Percentiles rank a stretch among this genome's conserved stretches.
Conservation (phyloP, 2,797 vertebrate genomes). For the Morelia viridis region DNA sequence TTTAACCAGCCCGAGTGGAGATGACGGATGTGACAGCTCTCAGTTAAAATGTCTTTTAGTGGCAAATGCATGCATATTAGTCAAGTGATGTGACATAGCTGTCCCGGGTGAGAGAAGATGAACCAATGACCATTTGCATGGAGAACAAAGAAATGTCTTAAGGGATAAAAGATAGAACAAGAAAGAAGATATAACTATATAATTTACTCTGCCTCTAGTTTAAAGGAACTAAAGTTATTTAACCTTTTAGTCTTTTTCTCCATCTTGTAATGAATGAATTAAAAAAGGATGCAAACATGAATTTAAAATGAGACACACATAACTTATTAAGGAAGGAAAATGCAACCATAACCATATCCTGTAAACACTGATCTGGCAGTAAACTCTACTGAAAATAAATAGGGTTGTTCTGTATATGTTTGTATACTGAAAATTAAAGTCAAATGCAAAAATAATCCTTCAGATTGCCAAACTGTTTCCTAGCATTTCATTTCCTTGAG, state of each 20-base stretch:
- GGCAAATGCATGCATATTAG: constrained; percentile 80
- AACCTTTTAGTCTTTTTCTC: constrained; percentile 36
- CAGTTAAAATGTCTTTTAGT: constrained; percentile 84
- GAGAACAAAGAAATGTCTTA: constrained; percentile 78
- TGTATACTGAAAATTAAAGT: not conserved
- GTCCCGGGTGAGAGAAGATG: constrained; percentile 73
- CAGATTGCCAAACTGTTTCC: not conserved
- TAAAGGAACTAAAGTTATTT: constrained; percentile 20
- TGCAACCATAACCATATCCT: not conserved
- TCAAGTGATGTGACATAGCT: constrained; percentile 80
- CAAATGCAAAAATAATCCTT: not conserved
- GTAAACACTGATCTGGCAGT: not conserved
- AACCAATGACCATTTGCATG: constrained; percentile 78
- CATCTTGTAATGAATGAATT: constrained; percentile 29
- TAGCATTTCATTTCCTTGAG: constrained; percentile 5
- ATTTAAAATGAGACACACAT: not conserved
- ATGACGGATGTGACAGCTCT: constrained; percentile 83
- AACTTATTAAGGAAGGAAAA: constrained; percentile 26
- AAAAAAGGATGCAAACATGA: not conserved
- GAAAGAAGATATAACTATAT: constrained; percentile 22
- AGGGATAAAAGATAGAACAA: constrained; percentile 34
- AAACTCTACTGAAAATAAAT: not conserved
- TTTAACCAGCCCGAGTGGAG: constrained; percentile 79
- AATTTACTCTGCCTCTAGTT: constrained; percentile 10
- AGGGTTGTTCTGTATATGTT: not conserved